A percentile compares a stretch with the other conserved stretches of the same genome.
Conservation (phyloP, 2,113 vertebrate genomes). For the Grammomys surdaster region DNA sequence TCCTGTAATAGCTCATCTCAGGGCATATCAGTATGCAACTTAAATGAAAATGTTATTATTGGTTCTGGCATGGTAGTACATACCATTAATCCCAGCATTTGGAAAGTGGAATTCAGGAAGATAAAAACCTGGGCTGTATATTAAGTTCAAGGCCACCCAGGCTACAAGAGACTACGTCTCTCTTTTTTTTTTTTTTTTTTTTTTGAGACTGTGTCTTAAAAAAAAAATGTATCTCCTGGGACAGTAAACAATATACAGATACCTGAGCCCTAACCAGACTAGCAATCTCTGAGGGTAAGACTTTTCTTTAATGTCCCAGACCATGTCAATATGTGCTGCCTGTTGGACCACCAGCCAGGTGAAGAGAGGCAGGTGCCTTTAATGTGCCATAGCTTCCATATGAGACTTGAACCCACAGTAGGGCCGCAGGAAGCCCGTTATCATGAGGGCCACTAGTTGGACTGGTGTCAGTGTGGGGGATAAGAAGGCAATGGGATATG, state of each 20-base stretch:
- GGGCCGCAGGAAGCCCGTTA: neutral
- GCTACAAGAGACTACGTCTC: neutral
- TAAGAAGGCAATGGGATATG: neutral
- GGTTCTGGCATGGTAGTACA: too few species aligned
- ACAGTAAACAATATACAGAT: neutral
- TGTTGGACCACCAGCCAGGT: neutral
- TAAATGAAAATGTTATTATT: neutral
- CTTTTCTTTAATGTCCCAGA: neutral
- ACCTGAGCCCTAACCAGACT: neutral
- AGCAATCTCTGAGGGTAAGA: neutral
- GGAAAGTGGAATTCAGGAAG: neutral
- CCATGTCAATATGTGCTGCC: neutral
- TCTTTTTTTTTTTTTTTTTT: too few species aligned
- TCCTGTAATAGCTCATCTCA: accelerated
- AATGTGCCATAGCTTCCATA: neutral
- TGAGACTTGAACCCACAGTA: neutral
- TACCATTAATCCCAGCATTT: neutral
- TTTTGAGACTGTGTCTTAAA: too few species aligned
- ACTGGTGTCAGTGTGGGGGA: neutral
- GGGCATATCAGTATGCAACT: neutral
- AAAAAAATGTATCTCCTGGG: neutral
- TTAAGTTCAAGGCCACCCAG: neutral
- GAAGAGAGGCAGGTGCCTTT: neutral
- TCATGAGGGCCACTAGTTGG: neutral
- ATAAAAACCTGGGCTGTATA: neutral